phyloP scores from a whole-genome alignment of 1,140 invertebrate species.

The Tetragnatha versicolor region DNA sequence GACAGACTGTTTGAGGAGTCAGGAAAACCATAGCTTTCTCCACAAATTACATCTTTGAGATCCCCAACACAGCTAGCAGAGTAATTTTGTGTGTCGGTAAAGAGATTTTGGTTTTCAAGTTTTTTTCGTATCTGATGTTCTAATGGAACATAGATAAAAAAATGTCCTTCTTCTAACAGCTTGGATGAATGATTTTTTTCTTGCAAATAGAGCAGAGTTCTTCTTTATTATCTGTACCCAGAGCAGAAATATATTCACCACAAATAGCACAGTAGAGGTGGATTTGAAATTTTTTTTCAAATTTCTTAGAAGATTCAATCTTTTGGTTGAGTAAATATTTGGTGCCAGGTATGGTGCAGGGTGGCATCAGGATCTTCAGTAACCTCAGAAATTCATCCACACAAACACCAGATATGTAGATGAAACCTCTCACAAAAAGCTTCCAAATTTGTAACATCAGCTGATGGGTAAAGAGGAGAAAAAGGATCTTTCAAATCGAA shows the following conservation, averaged over 20 bases:
- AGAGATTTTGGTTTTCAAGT: slow-evolving; percentile 16
- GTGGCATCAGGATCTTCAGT: slow-evolving; percentile 14
- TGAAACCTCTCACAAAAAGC: background rate
- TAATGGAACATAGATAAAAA: slow-evolving; percentile 17
- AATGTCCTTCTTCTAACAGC: background rate
- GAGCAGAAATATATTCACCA: background rate
- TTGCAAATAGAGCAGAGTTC: background rate
- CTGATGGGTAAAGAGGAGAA: slow-evolving; percentile 3
- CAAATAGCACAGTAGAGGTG: slow-evolving; percentile 2
- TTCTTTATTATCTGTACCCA: background rate
- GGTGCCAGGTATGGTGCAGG: background rate
- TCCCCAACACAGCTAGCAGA: background rate
- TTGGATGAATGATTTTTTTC: background rate
- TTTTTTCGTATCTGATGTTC: background rate
- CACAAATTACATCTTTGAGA: background rate
- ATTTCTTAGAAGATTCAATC: background rate
- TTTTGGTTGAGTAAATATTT: background rate
- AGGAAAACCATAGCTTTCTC: background rate
- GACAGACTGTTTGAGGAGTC: background rate
- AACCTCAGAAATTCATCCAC: background rate
- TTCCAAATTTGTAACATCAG: slow-evolving; percentile 14
- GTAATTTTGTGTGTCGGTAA: background rate
- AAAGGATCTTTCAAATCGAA: too few species aligned
- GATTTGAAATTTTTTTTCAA: background rate
- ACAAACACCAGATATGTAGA: background rate